A percentile compares a stretch with the other conserved stretches of the same genome.
Conservation (phyloP, 1,140 invertebrate species). For the Drosophila eugracilis region DNA sequence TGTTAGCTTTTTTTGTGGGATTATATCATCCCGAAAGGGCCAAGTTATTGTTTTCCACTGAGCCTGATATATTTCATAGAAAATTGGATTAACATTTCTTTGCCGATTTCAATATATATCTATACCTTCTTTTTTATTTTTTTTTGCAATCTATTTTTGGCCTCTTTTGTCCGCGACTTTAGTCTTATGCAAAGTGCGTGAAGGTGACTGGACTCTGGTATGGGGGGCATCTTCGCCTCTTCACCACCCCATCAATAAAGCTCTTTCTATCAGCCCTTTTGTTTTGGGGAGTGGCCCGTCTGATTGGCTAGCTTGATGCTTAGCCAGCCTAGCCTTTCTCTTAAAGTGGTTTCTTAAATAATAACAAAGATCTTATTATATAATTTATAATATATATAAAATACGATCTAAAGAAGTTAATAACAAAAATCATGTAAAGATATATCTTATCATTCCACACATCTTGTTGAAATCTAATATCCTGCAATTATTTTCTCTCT, state of each 20-base stretch:
- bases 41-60: neutral
- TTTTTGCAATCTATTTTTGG: conserved; percentile 47
- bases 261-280: conserved; percentile 33
- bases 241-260: conserved; percentile 1
- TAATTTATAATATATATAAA: too few species aligned
- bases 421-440: too few species aligned
- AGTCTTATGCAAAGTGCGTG: conserved; percentile 36
- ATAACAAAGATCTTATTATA: neutral
- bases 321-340: conserved; percentile 3
- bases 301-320: neutral
- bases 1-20: conserved; percentile 5
- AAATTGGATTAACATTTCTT: conserved; percentile 34
- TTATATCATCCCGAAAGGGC: conserved; percentile 42
- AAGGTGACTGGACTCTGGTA: conserved; percentile 43
- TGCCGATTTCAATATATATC: conserved; percentile 6
- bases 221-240: neutral
- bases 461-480: neutral
- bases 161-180: conserved; percentile 10
- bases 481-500: neutral
- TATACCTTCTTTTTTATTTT: conserved; percentile 1
- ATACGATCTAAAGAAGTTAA: too few species aligned
- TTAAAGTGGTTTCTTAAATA: neutral
- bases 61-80: conserved; percentile 15
- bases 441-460: neutral
- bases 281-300: conserved; percentile 20